Percentiles rank a stretch among this genome's conserved stretches.
phyloP scores from a whole-genome alignment of 1,140 invertebrate genomes.

The Caenorhabditis inopinata region DNA sequence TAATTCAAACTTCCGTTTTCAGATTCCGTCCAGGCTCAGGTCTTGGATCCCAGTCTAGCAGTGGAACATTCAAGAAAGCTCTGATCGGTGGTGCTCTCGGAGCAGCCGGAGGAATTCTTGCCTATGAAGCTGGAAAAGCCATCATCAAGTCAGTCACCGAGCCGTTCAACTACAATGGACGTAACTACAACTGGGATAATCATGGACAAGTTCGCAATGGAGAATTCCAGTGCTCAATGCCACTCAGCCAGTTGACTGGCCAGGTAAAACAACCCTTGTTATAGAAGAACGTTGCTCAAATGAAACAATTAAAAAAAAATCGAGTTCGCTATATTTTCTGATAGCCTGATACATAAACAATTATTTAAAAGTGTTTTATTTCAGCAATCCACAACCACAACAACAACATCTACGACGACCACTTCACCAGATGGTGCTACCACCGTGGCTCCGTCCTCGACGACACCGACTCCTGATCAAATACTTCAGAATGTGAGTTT shows the following conservation, averaged over 20 bases:
- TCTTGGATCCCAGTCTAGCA: neutral
- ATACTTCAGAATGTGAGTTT: constrained; percentile 25
- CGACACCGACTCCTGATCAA: constrained; percentile 39
- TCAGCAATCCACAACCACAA: constrained; percentile 20
- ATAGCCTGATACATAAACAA: too few species aligned
- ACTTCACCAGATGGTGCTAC: constrained; percentile 12
- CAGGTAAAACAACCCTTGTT: constrained; percentile 29
- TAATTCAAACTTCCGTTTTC: neutral
- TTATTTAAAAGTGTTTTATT: too few species aligned
- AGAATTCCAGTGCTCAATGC: constrained; percentile 30
- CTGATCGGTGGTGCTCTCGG: constrained; percentile 36
- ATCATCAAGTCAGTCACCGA: constrained; percentile 32
- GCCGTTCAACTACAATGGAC: constrained; percentile 31
- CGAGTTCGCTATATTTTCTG: too few species aligned
- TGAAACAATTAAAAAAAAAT: too few species aligned
- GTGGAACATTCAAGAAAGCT: constrained; percentile 33
- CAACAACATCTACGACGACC: neutral
- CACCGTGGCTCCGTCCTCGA: constrained; percentile 8
- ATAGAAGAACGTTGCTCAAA: too few species aligned
- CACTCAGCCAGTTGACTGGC: constrained; percentile 19
- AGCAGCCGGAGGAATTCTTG: constrained; percentile 37
- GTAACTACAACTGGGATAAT: constrained; percentile 38
- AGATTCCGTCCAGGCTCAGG: constrained; percentile 30
- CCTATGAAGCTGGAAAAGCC: constrained; percentile 34
- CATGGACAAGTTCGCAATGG: neutral